Conservation (phyloP, 2,888 invertebrate species). For the Amphimallon solstitiale region DNA sequence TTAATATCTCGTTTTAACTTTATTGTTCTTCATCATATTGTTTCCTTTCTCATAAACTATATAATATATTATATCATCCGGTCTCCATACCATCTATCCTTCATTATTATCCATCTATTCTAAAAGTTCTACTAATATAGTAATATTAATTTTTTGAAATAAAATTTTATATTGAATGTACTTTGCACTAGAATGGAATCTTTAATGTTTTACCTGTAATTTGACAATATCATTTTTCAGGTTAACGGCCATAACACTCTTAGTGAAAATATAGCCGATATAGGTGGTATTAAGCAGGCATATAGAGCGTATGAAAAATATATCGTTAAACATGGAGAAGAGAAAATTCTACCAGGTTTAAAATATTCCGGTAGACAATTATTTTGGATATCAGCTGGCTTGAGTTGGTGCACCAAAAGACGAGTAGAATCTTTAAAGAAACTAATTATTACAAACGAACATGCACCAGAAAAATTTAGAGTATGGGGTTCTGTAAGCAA, state of each 20-base stretch:
- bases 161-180: too few species aligned
- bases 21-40: too few species aligned
- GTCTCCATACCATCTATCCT: too few species aligned
- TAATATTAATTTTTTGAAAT: too few species aligned
- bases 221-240: conserved; percentile 4
- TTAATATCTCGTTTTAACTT: too few species aligned
- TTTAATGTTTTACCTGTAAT: too few species aligned
- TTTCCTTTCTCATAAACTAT: too few species aligned
- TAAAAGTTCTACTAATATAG: too few species aligned
- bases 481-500: conserved; percentile 68
- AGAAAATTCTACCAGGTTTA: conserved; percentile 38
- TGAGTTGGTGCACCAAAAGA: conserved; percentile 53
- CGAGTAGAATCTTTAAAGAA: conserved; percentile 34
- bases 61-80: too few species aligned
- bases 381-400: conserved; percentile 67
- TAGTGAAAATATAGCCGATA: conserved; percentile 93
- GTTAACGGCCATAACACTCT: conserved; percentile 72
- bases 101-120: too few species aligned
- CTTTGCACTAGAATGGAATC: too few species aligned
- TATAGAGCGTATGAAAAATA: conserved; percentile 55
- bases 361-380: conserved; percentile 56
- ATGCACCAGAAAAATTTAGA: conserved; percentile 61
- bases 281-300: conserved; percentile 90
- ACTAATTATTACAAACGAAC: conserved; percentile 49
- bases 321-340: conserved; percentile 51